Evolutionary conservation across 1,140 invertebrate species (phyloP), one percentile per base, ranked within the genome.

Genomic region (Gerris buenoi): DNA sequence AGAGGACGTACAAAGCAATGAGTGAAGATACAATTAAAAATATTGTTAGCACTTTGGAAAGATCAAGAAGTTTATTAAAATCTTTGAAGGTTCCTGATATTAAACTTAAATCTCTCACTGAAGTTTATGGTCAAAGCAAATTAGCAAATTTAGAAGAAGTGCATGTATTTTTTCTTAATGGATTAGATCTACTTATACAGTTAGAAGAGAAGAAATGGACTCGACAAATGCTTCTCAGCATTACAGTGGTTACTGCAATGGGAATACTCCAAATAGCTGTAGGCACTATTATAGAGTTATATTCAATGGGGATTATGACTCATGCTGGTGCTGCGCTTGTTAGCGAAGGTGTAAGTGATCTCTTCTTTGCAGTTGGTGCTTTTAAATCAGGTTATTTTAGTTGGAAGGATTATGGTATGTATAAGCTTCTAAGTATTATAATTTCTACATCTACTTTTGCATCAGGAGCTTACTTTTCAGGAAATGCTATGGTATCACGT

Each of bases 231-330:
- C 5, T 46, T 46, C 18, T 46, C 5, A 46, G 18, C 5, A 46
- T 18, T 18, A 10, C 33, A 46, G 18, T 46, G 5, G 18, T 46
- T 46, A 5, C 18, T 5, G 33, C 5, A 46, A 10, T 46, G 5
- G 33, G 33, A 18, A 46, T 46, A 5, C 18, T 46, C 18, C 33
- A 46, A 18, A 18, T 46, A 10, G 33, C 33, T 10, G 33, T 46
- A 10, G 33, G 33, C 18, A 18, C 18, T 10, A 46, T 46, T 46
- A 46, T 46, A 10, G 33, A 46, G 18, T 46, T 46, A 18, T 46
- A 10, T 29, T 57, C 0, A 73, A 74, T 18, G 29, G 68, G 58
- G 76, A 73, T 62, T 2, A 56, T 2, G 71, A 46, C 33, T 46
- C 33, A 46, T 18, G 33, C 18, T 46, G 33, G 33, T 10, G 33